Base-by-base conservation (phyloP, 2,888 invertebrate species). In the Sarcophaga rosellei region DNA sequence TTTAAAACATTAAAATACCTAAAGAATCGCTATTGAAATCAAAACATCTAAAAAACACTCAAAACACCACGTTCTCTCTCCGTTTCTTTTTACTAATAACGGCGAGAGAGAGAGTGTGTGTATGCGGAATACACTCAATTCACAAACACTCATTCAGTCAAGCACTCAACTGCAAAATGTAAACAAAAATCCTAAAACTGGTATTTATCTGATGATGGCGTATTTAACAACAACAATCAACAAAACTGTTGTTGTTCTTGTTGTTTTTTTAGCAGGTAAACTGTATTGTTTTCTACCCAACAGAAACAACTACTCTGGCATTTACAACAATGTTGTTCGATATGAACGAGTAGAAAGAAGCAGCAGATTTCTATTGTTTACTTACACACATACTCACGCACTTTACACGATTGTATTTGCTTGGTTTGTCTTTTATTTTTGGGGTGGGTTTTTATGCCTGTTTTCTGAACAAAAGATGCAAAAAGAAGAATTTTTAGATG, bases 141-240 rank as follows among this genome's bases (percentile, higher is more conserved):
- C 35, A 63, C n/a, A n/a, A 61, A 59, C 44, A 35, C 0, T 35
- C 35, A 35, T 35, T 35, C 35, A 35, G 35, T 35, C 10, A 2
- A 53, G 23, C 44, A 21, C n/a, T 35, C 53, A 75, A 63, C 81
- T 35, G 35, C 1, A 8, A 35, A 35, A 35, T 35, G 35, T 35
- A 35, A 81, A 25, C 72, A 20, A 53, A 21, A 62, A 21, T 4
- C 23, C n/a, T 21, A 68, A 86, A 83, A 86, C 86, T 83, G 76
- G 86, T 83, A 77, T 86, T 83, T 86, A 86, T 86, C 83, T 86
- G 83, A 83, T 83, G 83, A 86, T 86, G 86, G 86, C 86, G 83
- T 86, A 77, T 66, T 63, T 72, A 74, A 69, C 61, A 78, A 74
- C 62, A 75, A 62, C 57, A 72, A 76, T 12, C 62, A 75, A 12